Evolutionary conservation across 2,797 vertebrate species (phyloP).

Genomic region (Stomatorhinus walkeri): DNA sequence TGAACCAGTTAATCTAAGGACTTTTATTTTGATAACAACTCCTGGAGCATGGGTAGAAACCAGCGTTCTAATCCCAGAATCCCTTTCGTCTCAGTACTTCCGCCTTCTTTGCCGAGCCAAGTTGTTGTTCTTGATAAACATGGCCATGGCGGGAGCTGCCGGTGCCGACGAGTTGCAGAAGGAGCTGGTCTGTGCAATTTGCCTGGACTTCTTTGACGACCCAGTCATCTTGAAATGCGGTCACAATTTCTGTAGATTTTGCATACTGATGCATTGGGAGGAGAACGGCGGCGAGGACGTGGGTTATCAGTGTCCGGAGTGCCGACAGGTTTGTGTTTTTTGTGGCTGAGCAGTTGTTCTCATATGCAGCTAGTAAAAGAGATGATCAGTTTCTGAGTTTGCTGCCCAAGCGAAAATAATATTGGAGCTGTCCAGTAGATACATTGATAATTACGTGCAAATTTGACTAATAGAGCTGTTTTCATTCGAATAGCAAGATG

Average conservation of each 20-base stretch:
- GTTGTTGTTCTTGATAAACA: constrained; percentile 40
- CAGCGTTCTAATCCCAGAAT: not conserved
- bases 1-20: not conserved
- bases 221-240: constrained; percentile 69
- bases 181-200: constrained; percentile 67
- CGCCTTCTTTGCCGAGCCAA: not conserved
- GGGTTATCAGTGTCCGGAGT: constrained; percentile 59
- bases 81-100: not conserved
- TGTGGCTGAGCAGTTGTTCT: not conserved
- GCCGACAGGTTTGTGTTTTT: constrained; percentile 31
- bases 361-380: not conserved
- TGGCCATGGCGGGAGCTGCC: constrained; percentile 57
- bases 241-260: constrained; percentile 67
- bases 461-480: not conserved
- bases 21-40: not conserved
- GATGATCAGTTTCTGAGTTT: not conserved
- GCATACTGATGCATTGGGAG: constrained; percentile 71
- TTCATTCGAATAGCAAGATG: not conserved
- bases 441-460: not conserved
- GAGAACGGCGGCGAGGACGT: constrained; percentile 65
- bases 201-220: constrained; percentile 65
- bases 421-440: not conserved
- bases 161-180: constrained; percentile 52
- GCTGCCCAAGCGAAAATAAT: not conserved
- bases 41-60: not conserved